phyloP scores from a whole-genome alignment of 1,140 invertebrate genomes.

The Galleria mellonella region DNA sequence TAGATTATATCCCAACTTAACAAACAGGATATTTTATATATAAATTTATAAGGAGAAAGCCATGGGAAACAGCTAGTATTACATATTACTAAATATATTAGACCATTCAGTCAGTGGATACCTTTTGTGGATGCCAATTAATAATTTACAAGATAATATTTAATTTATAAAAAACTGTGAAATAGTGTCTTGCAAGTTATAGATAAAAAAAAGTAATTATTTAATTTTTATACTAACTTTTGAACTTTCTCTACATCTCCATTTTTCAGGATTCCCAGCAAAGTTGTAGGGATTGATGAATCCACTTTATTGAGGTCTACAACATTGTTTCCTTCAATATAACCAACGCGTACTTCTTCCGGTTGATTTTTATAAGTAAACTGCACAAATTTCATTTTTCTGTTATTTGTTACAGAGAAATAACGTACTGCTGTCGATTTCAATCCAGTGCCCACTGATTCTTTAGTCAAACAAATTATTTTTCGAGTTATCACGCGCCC shows the following conservation, averaged over 20 bases:
- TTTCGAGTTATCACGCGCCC: slow-evolving; percentile 26
- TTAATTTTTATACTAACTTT: slow-evolving; percentile 29
- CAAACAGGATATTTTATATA: no score
- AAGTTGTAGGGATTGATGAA: slow-evolving; percentile 30
- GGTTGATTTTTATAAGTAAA: slow-evolving; percentile 46
- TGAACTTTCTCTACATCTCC: slow-evolving; percentile 44
- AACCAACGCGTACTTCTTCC: slow-evolving; percentile 40
- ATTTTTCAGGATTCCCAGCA: slow-evolving; percentile 49
- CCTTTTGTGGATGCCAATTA: no score
- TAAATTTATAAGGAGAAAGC: no score
- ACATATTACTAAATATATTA: no score
- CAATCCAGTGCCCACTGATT: slow-evolving; percentile 12
- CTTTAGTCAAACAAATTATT: slow-evolving; percentile 13
- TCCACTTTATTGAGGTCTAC: slow-evolving; percentile 58
- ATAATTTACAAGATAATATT: no score
- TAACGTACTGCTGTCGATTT: slow-evolving; percentile 19
- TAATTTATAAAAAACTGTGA: no score
- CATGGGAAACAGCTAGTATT: no score
- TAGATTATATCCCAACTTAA: no score
- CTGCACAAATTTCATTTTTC: slow-evolving; percentile 67
- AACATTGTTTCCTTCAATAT: slow-evolving; percentile 47
- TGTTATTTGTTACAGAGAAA: slow-evolving; percentile 37
- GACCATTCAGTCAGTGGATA: no score
- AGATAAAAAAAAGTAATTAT: no score
- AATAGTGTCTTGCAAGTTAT: no score